A percentile compares a stretch with the other conserved stretches of the same genome.
These are phyloP conservation scores for Drepanosiphum platanoidis DNA, from an alignment of 2,888 invertebrate genomes.

Conservation along the genomic window DNA sequence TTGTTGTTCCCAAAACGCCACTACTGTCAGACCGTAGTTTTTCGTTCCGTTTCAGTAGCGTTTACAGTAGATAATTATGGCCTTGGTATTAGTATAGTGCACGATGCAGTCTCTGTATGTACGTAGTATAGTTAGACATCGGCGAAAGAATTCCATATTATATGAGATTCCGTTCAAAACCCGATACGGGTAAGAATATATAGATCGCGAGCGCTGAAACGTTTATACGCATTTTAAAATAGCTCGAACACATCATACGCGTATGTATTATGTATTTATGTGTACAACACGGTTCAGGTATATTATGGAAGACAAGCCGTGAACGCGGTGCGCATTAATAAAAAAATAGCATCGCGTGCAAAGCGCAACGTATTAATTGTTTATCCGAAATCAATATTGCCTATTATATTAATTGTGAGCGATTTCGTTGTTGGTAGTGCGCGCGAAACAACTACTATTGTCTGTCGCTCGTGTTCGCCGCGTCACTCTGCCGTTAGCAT, in stretches of 20 bases:
- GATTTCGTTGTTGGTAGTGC: too few species aligned
- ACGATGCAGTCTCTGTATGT: slow-evolving; percentile 22
- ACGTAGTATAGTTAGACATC: slow-evolving; percentile 7
- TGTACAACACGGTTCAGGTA: background rate
- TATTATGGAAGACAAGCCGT: slow-evolving; percentile 1
- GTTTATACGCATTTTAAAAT: slow-evolving; percentile 39
- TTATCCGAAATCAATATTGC: background rate
- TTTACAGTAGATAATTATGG: slow-evolving; percentile 49
- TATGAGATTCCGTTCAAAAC: slow-evolving; percentile 1
- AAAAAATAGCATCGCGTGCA: background rate
- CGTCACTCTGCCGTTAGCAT: background rate
- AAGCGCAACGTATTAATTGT: background rate
- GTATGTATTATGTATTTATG: background rate
- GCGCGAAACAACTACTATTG: too few species aligned
- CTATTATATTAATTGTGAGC: background rate
- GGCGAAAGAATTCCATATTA: background rate
- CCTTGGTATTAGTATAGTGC: slow-evolving; percentile 46
- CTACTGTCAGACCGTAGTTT: slow-evolving; percentile 24
- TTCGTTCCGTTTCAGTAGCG: slow-evolving; percentile 59
- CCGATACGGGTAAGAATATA: background rate
- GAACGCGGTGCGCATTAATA: background rate
- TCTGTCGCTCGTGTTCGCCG: too few species aligned
- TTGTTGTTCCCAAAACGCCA: slow-evolving; percentile 41
- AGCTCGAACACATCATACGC: background rate
- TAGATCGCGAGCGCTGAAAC: background rate